These are phyloP conservation scores for Sarcophaga variegata DNA, from an alignment of 2,888 invertebrate species.

Conservation along the genomic window DNA sequence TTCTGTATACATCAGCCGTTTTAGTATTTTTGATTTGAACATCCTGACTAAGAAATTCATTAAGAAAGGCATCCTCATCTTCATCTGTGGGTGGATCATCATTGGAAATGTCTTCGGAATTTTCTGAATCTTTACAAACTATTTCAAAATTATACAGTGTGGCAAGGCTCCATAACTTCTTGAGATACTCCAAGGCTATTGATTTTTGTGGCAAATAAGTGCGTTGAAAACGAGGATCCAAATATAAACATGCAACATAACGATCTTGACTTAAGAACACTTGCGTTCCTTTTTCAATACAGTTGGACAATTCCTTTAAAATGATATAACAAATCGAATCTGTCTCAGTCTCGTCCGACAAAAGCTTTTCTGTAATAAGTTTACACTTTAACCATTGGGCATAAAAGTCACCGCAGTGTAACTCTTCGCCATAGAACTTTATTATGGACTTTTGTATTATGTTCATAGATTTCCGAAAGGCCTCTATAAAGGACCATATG, in stretches of 20 bases:
- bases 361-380: conserved; percentile 46
- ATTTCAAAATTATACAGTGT: conserved; percentile 24
- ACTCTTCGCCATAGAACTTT: conserved; percentile 43
- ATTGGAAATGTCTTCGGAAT: not conserved
- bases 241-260: conserved; percentile 32
- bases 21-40: conserved; percentile 5
- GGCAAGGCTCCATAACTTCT: conserved; percentile 47
- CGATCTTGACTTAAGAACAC: conserved; percentile 5
- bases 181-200: conserved; percentile 42
- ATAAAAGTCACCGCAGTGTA: conserved; percentile 59
- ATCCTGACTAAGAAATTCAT: conserved; percentile 54
- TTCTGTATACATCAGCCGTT: conserved; percentile 19
- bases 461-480: conserved; percentile 31
- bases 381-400: conserved; percentile 63
- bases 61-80: conserved; percentile 54
- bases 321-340: not conserved
- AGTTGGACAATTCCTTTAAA: conserved; percentile 22
- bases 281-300: conserved; percentile 20
- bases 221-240: conserved; percentile 58
- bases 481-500: conserved; percentile 51
- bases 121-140: not conserved
- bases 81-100: conserved; percentile 16
- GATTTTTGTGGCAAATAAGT: conserved; percentile 32
- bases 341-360: not conserved
- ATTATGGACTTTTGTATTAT: conserved; percentile 53